A percentile compares a stretch with the other conserved stretches of the same genome.
Conservation (phyloP, 2,113 vertebrate genomes). For the Daphoenositta chrysoptera region DNA sequence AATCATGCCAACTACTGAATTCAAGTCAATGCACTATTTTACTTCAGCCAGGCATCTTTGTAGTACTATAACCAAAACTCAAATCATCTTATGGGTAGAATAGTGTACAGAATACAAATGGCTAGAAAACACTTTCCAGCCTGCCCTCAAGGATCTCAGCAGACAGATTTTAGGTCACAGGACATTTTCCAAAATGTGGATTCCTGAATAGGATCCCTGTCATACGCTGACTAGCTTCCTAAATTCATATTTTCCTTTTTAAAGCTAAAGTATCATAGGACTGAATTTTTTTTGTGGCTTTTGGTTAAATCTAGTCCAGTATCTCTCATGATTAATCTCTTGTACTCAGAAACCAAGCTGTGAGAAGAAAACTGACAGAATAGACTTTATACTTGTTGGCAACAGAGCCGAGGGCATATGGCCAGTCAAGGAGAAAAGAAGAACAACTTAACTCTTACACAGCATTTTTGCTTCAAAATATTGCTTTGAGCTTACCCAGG, state of each 20-base stretch:
- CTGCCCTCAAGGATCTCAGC: neutral
- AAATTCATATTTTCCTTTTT: neutral
- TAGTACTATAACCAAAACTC: neutral
- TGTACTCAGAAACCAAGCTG: neutral
- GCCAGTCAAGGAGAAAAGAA: neutral
- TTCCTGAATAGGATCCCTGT: neutral
- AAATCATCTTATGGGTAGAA: neutral
- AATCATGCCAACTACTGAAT: neutral
- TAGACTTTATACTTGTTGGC: neutral
- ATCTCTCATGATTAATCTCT: neutral
- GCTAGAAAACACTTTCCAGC: neutral
- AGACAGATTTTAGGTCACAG: neutral
- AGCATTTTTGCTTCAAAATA: neutral
- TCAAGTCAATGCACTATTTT: neutral
- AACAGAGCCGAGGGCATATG: neutral
- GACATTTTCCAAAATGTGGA: neutral
- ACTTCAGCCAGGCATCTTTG: neutral
- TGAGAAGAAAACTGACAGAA: slow-evolving; percentile 24
- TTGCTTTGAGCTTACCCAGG: neutral
- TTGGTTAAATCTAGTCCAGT: neutral
- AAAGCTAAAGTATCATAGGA: neutral
- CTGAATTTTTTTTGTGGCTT: neutral
- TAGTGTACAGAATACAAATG: neutral
- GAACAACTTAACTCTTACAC: slow-evolving; percentile 12
- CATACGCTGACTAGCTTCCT: neutral